Conservation (phyloP, 2,888 invertebrate species). For the Cheilosia urbana region DNA sequence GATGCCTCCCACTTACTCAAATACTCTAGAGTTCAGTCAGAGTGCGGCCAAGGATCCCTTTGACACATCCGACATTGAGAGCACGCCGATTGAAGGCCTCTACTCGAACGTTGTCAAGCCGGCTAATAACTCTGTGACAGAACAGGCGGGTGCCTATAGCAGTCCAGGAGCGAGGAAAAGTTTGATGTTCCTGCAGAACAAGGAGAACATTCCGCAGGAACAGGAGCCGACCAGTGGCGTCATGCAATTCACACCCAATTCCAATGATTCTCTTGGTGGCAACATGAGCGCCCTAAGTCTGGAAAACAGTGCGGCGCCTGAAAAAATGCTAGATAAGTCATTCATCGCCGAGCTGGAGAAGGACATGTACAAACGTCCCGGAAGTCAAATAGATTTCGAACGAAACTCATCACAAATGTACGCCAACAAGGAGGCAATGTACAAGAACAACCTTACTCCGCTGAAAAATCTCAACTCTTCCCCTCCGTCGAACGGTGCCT, state of each 20-base stretch:
- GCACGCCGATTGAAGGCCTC: slow-evolving; percentile 56
- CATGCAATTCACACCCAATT: slow-evolving; percentile 61
- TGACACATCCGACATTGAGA: slow-evolving; percentile 85
- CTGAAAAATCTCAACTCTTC: slow-evolving; percentile 77
- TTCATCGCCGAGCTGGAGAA: slow-evolving; percentile 88
- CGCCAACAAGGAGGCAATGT: slow-evolving; percentile 80
- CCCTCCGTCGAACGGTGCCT: slow-evolving; percentile 77
- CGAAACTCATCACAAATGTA: slow-evolving; percentile 82
- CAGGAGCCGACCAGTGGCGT: slow-evolving; percentile 8
- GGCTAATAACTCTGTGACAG: slow-evolving; percentile 30
- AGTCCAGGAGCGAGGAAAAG: slow-evolving; percentile 80
- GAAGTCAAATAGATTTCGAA: slow-evolving; percentile 81
- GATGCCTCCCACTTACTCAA: slow-evolving; percentile 85
- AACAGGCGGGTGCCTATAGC: slow-evolving; percentile 65
- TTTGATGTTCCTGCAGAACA: slow-evolving; percentile 77
- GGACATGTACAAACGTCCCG: slow-evolving; percentile 84
- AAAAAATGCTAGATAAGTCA: slow-evolving; percentile 85
- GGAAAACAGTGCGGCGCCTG: slow-evolving; percentile 78
- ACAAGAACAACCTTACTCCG: slow-evolving; percentile 82
- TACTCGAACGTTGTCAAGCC: slow-evolving; percentile 79
- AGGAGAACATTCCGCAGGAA: slow-evolving; percentile 80
- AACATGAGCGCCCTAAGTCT: slow-evolving; percentile 80
- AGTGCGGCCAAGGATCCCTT: slow-evolving; percentile 84
- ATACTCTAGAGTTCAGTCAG: slow-evolving; percentile 83
- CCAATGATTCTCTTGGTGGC: slow-evolving; percentile 78